Evolutionary conservation across 2,113 vertebrate genomes (phyloP).

Genomic region (Sus scrofa): DNA sequence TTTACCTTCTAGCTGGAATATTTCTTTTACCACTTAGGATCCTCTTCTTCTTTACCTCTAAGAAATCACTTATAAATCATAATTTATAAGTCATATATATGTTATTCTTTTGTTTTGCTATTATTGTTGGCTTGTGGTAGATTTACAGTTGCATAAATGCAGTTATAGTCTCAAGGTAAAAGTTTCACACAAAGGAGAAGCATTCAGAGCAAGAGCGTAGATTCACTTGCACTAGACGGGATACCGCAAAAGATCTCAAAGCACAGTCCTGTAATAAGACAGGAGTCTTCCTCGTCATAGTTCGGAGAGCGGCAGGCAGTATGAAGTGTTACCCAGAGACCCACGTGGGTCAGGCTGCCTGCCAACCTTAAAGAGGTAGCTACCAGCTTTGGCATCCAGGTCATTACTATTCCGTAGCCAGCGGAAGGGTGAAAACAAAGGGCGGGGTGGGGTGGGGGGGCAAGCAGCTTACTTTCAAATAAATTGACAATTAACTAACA

Average conservation of each 20-base stretch:
- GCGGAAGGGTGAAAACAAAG: background rate
- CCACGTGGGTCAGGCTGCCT: background rate
- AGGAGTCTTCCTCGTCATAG: background rate
- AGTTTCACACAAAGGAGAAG: background rate
- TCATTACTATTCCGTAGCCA: background rate
- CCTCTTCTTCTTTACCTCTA: background rate
- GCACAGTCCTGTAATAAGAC: background rate
- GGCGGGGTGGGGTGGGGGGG: fast-evolving
- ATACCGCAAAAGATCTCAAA: background rate
- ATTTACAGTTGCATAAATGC: background rate
- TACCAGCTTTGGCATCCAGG: background rate
- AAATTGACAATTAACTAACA: background rate
- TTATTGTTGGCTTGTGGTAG: background rate
- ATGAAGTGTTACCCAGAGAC: background rate
- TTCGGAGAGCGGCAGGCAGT: background rate
- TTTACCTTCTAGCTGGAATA: background rate
- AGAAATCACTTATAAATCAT: slow-evolving; percentile 16
- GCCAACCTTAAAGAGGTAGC: background rate
- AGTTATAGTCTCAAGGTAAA: background rate
- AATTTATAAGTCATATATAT: background rate
- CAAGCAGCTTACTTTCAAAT: background rate
- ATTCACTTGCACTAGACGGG: background rate
- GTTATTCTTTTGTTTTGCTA: background rate
- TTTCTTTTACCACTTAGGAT: background rate
- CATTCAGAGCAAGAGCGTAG: background rate